These are phyloP conservation scores for Eulemur mongoz DNA, from an alignment of 2,797 vertebrate genomes.

Conservation along the genomic window DNA sequence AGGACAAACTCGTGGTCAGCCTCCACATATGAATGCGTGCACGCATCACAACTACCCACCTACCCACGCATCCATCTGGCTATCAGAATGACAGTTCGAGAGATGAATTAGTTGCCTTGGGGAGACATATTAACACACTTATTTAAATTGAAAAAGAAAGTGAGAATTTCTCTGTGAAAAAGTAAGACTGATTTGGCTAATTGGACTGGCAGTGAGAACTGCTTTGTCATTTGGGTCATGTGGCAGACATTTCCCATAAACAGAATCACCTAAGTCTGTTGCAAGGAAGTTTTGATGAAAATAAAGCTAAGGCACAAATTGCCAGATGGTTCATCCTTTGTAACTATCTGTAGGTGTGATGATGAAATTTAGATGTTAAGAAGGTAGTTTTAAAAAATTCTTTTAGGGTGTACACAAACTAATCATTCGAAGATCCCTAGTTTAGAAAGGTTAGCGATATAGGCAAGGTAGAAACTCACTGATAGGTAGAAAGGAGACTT, in stretches of 20 bases:
- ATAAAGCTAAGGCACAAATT: neutral
- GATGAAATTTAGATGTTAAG: neutral
- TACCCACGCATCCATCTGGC: neutral
- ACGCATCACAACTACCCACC: neutral
- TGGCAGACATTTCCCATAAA: neutral
- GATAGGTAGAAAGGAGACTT: neutral
- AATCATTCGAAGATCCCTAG: neutral
- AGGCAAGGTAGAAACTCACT: neutral
- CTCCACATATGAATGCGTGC: neutral
- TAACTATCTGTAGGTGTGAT: neutral
- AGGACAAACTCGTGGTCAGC: neutral
- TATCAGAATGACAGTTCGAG: neutral
- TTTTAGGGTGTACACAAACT: neutral
- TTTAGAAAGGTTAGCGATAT: neutral
- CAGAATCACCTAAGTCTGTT: neutral
- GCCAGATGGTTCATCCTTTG: neutral
- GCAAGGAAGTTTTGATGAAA: neutral
- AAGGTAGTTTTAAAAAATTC: neutral
- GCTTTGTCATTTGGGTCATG: neutral
- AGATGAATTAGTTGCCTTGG: neutral
- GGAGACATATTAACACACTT: neutral
- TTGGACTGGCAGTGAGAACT: neutral
- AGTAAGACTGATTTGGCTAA: neutral
- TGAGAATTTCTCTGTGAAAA: neutral
- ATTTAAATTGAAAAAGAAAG: neutral